Conservation (phyloP, 2,888 invertebrate genomes). For the Dorcus hopei region DNA sequence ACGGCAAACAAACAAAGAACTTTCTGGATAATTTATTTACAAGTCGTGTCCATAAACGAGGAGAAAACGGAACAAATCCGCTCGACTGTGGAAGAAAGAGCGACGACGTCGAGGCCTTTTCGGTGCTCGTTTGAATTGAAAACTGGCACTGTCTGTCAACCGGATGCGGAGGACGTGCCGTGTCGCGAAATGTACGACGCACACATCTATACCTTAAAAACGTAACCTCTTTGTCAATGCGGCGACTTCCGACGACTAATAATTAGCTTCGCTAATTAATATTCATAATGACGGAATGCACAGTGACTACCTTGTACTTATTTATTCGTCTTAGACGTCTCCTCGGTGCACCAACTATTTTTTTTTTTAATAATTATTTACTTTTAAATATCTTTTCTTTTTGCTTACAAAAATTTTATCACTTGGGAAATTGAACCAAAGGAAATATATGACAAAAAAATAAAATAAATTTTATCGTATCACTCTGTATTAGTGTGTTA, state of each 20-base stretch:
- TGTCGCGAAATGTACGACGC: conserved; percentile 16
- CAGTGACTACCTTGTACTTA: not conserved
- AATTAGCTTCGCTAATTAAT: conserved; percentile 26
- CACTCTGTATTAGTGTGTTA: no score
- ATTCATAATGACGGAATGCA: conserved; percentile 20
- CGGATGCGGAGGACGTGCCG: conserved; percentile 14
- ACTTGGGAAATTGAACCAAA: no score
- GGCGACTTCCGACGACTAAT: conserved; percentile 28
- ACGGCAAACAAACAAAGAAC: no score
- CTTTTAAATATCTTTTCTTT: no score
- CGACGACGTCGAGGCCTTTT: not conserved
- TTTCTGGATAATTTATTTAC: no score
- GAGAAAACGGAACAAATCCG: not conserved
- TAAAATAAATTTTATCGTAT: no score
- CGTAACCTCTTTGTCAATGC: conserved; percentile 20
- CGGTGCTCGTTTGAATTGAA: conserved; percentile 10
- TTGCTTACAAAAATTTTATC: no score
- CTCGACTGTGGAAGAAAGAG: not conserved
- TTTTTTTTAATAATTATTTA: no score
- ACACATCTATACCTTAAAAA: conserved; percentile 23
- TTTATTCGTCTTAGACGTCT: not conserved
- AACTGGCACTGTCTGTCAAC: conserved; percentile 4
- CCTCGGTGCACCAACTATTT: not conserved
- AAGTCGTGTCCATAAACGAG: not conserved
- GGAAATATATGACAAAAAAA: no score